Base-by-base conservation (phyloP, 1,140 invertebrate genomes). In the Babylonia areolata region DNA sequence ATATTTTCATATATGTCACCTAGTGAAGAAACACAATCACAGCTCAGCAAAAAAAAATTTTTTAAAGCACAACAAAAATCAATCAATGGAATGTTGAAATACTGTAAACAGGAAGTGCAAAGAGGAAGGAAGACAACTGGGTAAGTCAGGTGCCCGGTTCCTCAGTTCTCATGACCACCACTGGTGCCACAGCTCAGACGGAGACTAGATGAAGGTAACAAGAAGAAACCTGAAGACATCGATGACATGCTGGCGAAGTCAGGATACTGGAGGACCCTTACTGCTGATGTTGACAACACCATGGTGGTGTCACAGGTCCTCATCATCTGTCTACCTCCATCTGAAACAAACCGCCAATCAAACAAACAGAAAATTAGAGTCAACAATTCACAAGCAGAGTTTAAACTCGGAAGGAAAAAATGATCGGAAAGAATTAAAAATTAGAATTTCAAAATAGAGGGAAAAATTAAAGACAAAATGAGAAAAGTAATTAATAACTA, bases 321-420 rank as follows among this genome's bases (percentile, higher is more conserved):
- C 78, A 80, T 33, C 78, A 20, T 54, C 37, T 28, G 77, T 75
- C 77, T 39, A 39, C 31, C 78, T 46, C 46, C 78, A 54, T 80
- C 78, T 80, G 78, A 33, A 80, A 80, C 40, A 80, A 3, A n/a
- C 78, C 51, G 11, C 40, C n/a, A 54, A 54, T 0, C 12, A 73
- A 69, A n/a, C 23, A 69, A 69, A 69, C 28, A 28, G 28, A 69
- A 69, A 23, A 6, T 69, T 69, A 69, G 6, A 69, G 6, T 23
- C 15, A 28, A 69, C 37, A 35, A 9, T 77, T 17, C 15, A 37
- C 9, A 33, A 20, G 37, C 9, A 77, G 9, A 35, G 33, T 77
- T 20, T 77, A 28, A 28, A 20, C 23, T n/a, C 9, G 15, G 9
- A 12, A 69, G 31, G 28, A 69, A 28, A 69, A 69, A 6, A 46